Evolutionary conservation across 2,113 vertebrate species (phyloP), one percentile per base, ranked within the genome.

Genomic region (Apaloderma vittatum): DNA sequence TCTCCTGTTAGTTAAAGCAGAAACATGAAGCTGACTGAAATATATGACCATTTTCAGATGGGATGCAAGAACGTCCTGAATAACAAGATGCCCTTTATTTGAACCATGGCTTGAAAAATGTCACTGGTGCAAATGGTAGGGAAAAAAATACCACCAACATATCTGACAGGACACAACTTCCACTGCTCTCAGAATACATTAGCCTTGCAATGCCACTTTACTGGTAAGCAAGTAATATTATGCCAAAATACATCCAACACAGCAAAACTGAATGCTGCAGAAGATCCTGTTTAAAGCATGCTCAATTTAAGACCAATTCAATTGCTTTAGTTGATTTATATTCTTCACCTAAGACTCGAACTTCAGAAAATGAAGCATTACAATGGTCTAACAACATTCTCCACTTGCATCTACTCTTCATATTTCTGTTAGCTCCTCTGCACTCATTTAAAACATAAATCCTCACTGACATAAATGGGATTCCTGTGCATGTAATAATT

Each of bases 51-150:
- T 66, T 88, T 95, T 77, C 11, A 95, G 55, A 84, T 51, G 70
- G 29, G 55, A 71, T 80, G 12, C 30, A 83, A 81, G 65, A 93
- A 80, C 52, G 87, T 82, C 74, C 54, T 57, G 21, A 94, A 78
- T 63, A 94, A 85, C 15, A 93, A 82, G 84, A 87, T 93, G 84
- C 66, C 91, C 80, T 97, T 91, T 93, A 81, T 59, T 77, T 87
- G 84, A 97, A 95, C 82, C 66, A 51, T 19, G 51, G 52, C 32
- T 96, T 88, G 63, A 90, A 86, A 97, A 95, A 92, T 37, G 37
- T 90, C 75, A 93, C 59, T 2, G 1, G 68, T 61, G 36, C 82
- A 93, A 89, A 89, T 32, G 27, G 12, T 75, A 81, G 72, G 49
- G 9, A 30, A 78, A 91, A 83, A 84, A 73, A 74, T 22, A 49